phyloP scores from a whole-genome alignment of 2,888 invertebrate genomes.

The Fragum fragum region DNA sequence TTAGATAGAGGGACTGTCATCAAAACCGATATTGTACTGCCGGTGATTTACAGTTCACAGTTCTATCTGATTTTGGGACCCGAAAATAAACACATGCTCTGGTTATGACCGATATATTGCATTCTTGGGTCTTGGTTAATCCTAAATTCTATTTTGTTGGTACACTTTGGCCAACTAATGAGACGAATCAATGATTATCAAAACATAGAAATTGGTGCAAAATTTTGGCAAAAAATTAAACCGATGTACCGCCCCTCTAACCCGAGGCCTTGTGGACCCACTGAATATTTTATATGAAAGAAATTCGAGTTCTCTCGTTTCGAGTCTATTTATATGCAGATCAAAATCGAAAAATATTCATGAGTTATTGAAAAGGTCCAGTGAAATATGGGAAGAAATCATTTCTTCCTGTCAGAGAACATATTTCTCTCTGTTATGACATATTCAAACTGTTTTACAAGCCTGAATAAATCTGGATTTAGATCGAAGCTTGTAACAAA shows the following conservation, averaged over 20 bases:
- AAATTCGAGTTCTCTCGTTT: neutral
- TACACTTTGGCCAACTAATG: too few species aligned
- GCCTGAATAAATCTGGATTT: neutral
- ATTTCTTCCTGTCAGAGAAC: neutral
- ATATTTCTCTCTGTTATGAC: neutral
- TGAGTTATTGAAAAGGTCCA: conserved; percentile 8
- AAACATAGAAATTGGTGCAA: too few species aligned
- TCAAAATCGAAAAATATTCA: conserved; percentile 11
- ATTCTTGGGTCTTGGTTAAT: too few species aligned
- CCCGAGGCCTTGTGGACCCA: neutral
- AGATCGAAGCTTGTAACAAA: neutral
- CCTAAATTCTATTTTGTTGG: too few species aligned
- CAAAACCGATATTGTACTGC: neutral
- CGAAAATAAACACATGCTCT: neutral
- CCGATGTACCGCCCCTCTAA: too few species aligned
- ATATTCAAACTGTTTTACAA: neutral
- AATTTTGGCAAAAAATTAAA: too few species aligned
- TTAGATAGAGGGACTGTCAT: neutral
- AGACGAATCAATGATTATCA: too few species aligned
- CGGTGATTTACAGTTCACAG: neutral
- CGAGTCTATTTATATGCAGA: conserved; percentile 23
- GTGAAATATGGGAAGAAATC: conserved; percentile 9
- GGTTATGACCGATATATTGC: neutral
- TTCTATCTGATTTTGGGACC: neutral
- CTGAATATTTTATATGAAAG: conserved; percentile 17